A percentile compares a stretch with the other conserved stretches of the same genome.
phyloP scores from a whole-genome alignment of 1,140 invertebrate species.

The Drosophila teissieri region DNA sequence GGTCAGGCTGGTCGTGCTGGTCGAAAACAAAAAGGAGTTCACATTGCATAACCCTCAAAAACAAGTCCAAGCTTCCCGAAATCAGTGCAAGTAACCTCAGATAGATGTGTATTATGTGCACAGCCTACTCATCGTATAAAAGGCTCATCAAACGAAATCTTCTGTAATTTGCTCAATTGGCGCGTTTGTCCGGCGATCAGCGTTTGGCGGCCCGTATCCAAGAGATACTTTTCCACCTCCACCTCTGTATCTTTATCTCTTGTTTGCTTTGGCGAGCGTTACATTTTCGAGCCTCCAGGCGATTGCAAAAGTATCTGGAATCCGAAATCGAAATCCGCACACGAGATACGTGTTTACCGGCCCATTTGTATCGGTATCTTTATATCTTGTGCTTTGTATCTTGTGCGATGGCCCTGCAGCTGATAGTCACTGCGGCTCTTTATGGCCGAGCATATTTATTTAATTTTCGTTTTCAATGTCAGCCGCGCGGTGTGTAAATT shows the following conservation, averaged over 20 bases:
- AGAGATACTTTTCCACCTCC: conserved; percentile 62
- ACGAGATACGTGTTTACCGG: conserved; percentile 21
- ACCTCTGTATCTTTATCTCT: conserved; percentile 19
- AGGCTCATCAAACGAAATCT: conserved; percentile 77
- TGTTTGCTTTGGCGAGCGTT: conserved; percentile 15
- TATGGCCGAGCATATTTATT: conserved; percentile 32
- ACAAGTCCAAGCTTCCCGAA: conserved; percentile 41
- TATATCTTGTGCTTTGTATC: conserved; percentile 11
- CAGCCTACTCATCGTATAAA: conserved; percentile 44
- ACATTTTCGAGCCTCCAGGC: conserved; percentile 27
- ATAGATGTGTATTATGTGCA: conserved; percentile 8
- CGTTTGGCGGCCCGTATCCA: conserved; percentile 62
- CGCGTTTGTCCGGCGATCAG: conserved; percentile 53
- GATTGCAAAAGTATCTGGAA: conserved; percentile 34
- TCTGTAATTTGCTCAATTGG: conserved; percentile 81
- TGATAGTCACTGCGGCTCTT: conserved; percentile 35
- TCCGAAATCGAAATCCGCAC: conserved; percentile 32
- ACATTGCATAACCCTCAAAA: conserved; percentile 46
- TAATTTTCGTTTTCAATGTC: conserved; percentile 71
- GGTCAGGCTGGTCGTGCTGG: background rate
- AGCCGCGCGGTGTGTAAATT: conserved; percentile 59
- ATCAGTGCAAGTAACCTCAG: conserved; percentile 49
- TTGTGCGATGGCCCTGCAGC: conserved; percentile 59
- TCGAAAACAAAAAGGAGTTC: conserved; percentile 10
- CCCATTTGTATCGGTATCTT: conserved; percentile 24